Base-by-base conservation (phyloP, 2,113 vertebrate genomes). In the Istiophorus platypterus region DNA sequence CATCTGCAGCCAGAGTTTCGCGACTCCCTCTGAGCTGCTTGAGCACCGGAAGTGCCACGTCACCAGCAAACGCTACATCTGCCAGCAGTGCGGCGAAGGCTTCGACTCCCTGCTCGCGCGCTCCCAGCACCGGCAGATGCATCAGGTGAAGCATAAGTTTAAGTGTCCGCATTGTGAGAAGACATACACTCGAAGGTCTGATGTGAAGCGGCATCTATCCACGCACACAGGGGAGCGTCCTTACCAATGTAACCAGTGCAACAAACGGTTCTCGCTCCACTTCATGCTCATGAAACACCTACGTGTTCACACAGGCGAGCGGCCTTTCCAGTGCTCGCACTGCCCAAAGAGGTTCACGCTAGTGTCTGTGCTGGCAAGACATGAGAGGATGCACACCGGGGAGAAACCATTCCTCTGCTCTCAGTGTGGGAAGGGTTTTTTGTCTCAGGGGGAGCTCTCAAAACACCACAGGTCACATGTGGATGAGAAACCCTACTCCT, bases 391-490 rank as follows among this genome's bases (percentile, higher is more conserved):
- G 94, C 95, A 95, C 93, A 95, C 95, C 0, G 95, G 95, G 2
- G 95, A 95, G 78, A 92, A 94, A 26, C 95, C 95, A 0, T 95
- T 92, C 88, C 93, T 95, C 45, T 95, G 95, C 78, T 93, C 94
- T 0, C 95, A 96, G 72, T 96, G 95, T 7, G 95, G 96, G 22
- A 95, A 96, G 85, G 89, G 94, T 67, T 96, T 96, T 83, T 78
- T 95, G 13, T 96, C 95, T 6, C 96, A 94, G 62, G 96, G 95
- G 3, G 93, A 96, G 69, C 93, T 96, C 42, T 84, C 94, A 39
- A 93, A 96, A 78, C 96, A 96, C 71, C 90, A 94, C 85, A 88
- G 93, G 80, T 95, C 92, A 1, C 96, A 96, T 2, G 80, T 87
- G 5, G 95, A 96, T 0, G 94, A 94, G 62, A 82, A 90, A n/a